Conservation (phyloP, 2,797 vertebrate genomes). For the Notolabrus celidotus region DNA sequence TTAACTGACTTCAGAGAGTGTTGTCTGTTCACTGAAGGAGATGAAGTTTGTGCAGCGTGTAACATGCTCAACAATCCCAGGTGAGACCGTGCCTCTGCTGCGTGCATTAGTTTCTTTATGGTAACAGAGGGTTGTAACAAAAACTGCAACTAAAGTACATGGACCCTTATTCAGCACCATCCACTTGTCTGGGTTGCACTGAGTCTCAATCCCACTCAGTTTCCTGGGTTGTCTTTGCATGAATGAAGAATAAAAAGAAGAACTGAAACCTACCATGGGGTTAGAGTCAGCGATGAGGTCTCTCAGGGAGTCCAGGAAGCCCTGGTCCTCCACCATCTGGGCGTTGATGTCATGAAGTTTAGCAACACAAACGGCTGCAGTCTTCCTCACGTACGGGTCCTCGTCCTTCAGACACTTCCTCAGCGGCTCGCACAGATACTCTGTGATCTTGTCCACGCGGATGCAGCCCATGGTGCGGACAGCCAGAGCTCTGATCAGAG, state of each 20-base stretch:
- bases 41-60: too few relatives aligned
- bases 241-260: background rate
- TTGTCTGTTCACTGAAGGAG: too few relatives aligned
- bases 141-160: too few relatives aligned
- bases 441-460: conserved; percentile 97
- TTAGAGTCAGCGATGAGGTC: conserved; percentile 99
- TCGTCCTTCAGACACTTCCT: conserved; percentile 98
- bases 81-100: too few relatives aligned
- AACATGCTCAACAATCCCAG: too few relatives aligned
- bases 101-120: too few relatives aligned
- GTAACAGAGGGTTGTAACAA: too few relatives aligned
- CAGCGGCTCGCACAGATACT: conserved; percentile 97
- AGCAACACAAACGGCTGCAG: conserved; percentile 96
- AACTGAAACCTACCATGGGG: conserved; percentile 89
- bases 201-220: background rate
- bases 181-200: background rate
- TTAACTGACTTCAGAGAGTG: too few relatives aligned
- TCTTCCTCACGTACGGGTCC: conserved; percentile 98
- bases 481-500: conserved; percentile 95
- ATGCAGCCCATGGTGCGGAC: conserved; percentile 99
- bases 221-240: background rate
- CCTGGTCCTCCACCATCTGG: conserved; percentile 99
- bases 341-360: conserved; percentile 99
- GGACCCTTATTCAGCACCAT: too few relatives aligned
- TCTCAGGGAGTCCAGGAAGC: conserved; percentile 96